Evolutionary conservation across 2,888 invertebrate genomes (phyloP).

Genomic region (Drosophila dives): DNA sequence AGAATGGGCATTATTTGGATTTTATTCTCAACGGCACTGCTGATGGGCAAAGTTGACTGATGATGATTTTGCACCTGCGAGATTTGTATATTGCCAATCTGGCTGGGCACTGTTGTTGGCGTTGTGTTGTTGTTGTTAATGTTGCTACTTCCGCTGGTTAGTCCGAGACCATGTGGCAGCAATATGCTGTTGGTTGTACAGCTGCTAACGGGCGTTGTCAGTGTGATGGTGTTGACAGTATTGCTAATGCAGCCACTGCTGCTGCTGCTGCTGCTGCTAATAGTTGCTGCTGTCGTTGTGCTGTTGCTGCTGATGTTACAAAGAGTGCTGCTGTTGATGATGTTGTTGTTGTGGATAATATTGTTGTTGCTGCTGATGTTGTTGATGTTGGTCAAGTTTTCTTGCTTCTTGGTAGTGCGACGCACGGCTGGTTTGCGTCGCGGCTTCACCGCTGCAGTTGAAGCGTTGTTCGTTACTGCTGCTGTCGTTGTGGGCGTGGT

Average conservation of each 20-base stretch:
- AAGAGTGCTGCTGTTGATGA: slow-evolving; percentile 23
- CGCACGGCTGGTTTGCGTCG: slow-evolving; percentile 83
- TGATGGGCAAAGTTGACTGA: slow-evolving; percentile 69
- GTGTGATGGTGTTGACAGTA: slow-evolving; percentile 48
- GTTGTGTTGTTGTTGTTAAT: slow-evolving; percentile 43
- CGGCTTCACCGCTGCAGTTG: slow-evolving; percentile 83
- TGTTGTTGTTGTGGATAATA: slow-evolving; percentile 52
- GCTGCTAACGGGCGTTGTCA: slow-evolving; percentile 55
- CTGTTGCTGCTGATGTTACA: slow-evolving; percentile 48
- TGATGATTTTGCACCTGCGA: slow-evolving; percentile 83
- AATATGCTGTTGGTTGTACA: slow-evolving; percentile 48
- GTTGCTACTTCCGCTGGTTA: slow-evolving; percentile 21
- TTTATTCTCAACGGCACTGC: slow-evolving; percentile 84
- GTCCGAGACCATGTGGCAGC: slow-evolving; percentile 54
- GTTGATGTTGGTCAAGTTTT: slow-evolving; percentile 43
- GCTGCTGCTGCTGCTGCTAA: slow-evolving; percentile 15
- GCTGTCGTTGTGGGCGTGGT: slow-evolving; percentile 42
- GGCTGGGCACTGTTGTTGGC: slow-evolving; percentile 84
- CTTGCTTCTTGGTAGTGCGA: slow-evolving; percentile 83
- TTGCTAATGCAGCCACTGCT: slow-evolving; percentile 31
- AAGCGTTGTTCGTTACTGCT: slow-evolving; percentile 19
- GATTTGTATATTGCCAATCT: slow-evolving; percentile 85
- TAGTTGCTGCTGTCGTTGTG: slow-evolving; percentile 30
- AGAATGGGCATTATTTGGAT: slow-evolving; percentile 85
- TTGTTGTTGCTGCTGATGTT: slow-evolving; percentile 35